Conservation (phyloP, 2,888 invertebrate species). For the Anorthoa munda region DNA sequence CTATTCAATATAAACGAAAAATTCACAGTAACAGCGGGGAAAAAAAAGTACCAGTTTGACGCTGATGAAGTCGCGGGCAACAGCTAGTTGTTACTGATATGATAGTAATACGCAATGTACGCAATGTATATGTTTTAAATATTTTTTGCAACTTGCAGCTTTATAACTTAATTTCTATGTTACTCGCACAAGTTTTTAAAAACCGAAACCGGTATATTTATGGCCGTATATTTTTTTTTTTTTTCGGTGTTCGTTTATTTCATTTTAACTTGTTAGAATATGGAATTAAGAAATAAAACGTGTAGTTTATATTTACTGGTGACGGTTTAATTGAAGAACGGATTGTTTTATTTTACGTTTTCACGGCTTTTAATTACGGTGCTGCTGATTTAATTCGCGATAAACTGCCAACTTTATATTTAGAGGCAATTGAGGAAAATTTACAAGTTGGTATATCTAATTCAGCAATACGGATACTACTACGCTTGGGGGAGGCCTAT, state of each 20-base stretch:
- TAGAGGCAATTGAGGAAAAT: neutral
- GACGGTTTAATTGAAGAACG: constrained; percentile 24
- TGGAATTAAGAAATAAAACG: constrained; percentile 55
- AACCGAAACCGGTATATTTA: constrained; percentile 22
- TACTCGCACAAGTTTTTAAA: constrained; percentile 59
- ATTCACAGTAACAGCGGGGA: too few species aligned
- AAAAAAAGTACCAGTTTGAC: too few species aligned
- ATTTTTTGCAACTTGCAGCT: constrained; percentile 64
- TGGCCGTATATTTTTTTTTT: constrained; percentile 18
- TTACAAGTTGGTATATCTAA: neutral
- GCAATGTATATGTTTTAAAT: too few species aligned
- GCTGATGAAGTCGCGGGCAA: too few species aligned
- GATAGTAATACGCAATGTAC: too few species aligned
- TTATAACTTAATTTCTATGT: constrained; percentile 73
- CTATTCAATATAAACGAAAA: constrained; percentile 3
- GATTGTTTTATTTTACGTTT: constrained; percentile 5
- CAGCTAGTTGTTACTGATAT: constrained; percentile 68
- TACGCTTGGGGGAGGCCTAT: too few species aligned
- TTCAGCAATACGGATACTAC: too few species aligned
- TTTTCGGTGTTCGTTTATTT: constrained; percentile 22
- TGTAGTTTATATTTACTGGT: constrained; percentile 49
- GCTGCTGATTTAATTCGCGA: constrained; percentile 28
- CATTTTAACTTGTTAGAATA: constrained; percentile 42
- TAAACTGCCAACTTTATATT: constrained; percentile 5
- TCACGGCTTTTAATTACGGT: constrained; percentile 6